Evolutionary conservation across 2,797 vertebrate species (phyloP), one percentile per base, ranked within the genome.

Genomic region (Helicolenus hilgendorfi): DNA sequence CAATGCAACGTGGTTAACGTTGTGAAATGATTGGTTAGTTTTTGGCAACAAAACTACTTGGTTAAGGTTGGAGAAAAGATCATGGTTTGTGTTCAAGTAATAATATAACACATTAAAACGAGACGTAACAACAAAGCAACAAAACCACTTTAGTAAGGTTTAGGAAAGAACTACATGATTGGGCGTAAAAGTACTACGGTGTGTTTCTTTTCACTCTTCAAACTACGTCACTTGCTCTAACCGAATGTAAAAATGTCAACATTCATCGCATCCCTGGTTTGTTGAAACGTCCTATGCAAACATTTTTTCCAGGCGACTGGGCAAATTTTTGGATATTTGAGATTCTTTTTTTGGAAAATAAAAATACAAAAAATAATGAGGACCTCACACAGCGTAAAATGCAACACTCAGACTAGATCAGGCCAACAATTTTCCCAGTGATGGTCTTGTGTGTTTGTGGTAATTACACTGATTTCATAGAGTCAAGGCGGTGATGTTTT

Each of bases 401-500:
- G 69, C 63, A 20, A 31, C 64, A 45, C 35, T 77, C 73, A 49
- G 45, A 14, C 60, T n/a, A 65, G 18, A 79, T 81, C 45, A 76
- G 55, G n/a, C 53, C 29, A 11, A 9, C 60, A 68, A 55, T 88
- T 74, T 88, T 49, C 72, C 68, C 69, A 65, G 76, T 5, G 73
- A 84, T 45, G 84, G 41, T 41, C 15, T 27, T 6, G 9, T 49
- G 69, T 63, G 68, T n/a, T 87, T 86, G 33, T n/a, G 67, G 27
- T 77, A 85, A 85, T 85, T 68, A 74, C 60, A 83, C 64, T 45
- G 45, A 81, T 84, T 87, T 81, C 59, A 6, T 67, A 35, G 26
- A 83, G 87, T 71, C 15, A 76, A 45, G 58, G 38, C 36, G 22
- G 31, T 38, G 3, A 72, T 59, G 41, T 83, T 81, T 86, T 55